Conservation (phyloP, 2,888 invertebrate species). For the Crematogaster levior region DNA sequence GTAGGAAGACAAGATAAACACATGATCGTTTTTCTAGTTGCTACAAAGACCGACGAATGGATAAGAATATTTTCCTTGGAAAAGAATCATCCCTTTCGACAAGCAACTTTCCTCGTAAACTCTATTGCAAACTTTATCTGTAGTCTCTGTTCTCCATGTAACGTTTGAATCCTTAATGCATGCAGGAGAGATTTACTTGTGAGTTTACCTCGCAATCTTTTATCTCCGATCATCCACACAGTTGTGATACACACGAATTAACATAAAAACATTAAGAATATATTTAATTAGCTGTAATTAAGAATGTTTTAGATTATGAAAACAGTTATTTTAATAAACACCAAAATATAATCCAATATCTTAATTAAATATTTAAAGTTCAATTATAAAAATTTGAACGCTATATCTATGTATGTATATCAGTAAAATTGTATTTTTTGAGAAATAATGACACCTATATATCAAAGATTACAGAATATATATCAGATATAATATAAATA, state of each 20-base stretch:
- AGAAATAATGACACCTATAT: too few relatives aligned
- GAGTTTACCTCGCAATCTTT: not conserved
- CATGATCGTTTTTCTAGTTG: not conserved
- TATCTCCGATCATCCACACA: not conserved
- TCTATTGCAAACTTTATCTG: too few relatives aligned
- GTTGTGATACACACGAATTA: not conserved
- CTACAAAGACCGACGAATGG: not conserved
- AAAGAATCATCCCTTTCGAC: not conserved
- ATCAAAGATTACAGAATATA: too few relatives aligned
- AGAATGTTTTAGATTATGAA: slow-evolving; percentile 8
- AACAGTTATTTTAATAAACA: not conserved
- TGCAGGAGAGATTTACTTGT: not conserved
- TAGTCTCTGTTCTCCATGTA: not conserved
- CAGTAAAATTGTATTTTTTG: too few relatives aligned
- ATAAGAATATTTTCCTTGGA: slow-evolving; percentile 16
- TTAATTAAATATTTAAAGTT: not conserved
- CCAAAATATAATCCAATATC: not conserved
- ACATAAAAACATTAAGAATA: not conserved
- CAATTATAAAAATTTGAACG: not conserved
- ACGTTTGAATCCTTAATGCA: not conserved
- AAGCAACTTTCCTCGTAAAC: not conserved
- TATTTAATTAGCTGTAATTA: slow-evolving; percentile 19
- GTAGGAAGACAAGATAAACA: not conserved
- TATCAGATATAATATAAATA: too few relatives aligned
- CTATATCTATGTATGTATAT: too few relatives aligned